Percentiles rank a stretch among this genome's conserved stretches.
Conservation (phyloP, 2,113 vertebrate species). For the Acanthisitta chloris region DNA sequence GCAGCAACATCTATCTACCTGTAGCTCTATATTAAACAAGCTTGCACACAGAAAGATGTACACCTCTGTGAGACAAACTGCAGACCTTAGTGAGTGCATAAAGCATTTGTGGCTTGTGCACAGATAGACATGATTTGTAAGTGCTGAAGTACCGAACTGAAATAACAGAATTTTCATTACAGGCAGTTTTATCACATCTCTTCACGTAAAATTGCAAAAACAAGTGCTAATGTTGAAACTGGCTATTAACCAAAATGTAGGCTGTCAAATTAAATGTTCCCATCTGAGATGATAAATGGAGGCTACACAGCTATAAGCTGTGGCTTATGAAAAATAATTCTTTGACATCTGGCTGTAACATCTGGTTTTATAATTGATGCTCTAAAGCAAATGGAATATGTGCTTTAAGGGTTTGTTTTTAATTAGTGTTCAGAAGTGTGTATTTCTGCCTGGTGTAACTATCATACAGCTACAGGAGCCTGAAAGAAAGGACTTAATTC, state of each 20-base stretch:
- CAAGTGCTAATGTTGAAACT: slow-evolving; percentile 71
- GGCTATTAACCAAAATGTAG: slow-evolving; percentile 74
- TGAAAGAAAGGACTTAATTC: neutral
- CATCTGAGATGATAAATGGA: slow-evolving; percentile 74
- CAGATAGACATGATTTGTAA: slow-evolving; percentile 34
- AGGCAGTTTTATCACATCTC: slow-evolving; percentile 59
- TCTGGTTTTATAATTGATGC: slow-evolving; percentile 70
- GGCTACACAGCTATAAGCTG: slow-evolving; percentile 49
- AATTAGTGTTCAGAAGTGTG: slow-evolving; percentile 32
- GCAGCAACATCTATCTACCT: neutral
- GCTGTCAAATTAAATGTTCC: slow-evolving; percentile 74
- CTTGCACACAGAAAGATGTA: neutral
- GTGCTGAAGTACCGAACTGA: slow-evolving; percentile 26
- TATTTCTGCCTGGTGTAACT: neutral
- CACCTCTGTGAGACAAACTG: neutral
- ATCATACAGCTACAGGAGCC: neutral
- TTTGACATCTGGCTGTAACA: slow-evolving; percentile 74
- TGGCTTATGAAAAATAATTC: slow-evolving; percentile 67
- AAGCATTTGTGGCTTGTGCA: neutral
- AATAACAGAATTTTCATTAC: slow-evolving; percentile 45
- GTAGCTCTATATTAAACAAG: neutral
- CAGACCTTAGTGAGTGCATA: neutral
- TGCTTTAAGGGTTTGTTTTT: slow-evolving; percentile 24
- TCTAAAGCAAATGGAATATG: slow-evolving; percentile 50
- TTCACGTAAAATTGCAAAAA: slow-evolving; percentile 59